Evolutionary conservation across 2,888 invertebrate species (phyloP).

Genomic region (Tenthredo livida): DNA sequence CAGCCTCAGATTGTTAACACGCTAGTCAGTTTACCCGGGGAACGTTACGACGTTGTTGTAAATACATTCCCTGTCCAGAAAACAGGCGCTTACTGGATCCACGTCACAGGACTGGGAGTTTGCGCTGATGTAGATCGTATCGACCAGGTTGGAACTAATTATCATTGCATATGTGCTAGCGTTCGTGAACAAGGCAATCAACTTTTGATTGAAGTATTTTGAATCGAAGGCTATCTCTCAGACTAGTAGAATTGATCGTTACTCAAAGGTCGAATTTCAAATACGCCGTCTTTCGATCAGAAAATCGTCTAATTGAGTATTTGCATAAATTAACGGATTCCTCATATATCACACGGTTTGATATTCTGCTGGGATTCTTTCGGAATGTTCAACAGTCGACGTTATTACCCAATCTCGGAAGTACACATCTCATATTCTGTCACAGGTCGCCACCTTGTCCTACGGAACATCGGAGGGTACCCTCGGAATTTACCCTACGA

Average conservation of each 20-base stretch:
- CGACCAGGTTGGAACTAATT: not conserved
- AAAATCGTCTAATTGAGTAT: not conserved
- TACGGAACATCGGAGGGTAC: constrained; percentile 17
- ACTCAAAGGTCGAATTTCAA: not conserved
- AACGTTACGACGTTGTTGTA: constrained; percentile 79
- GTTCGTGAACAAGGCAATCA: not conserved
- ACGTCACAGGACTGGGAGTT: constrained; percentile 70
- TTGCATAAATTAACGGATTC: not conserved
- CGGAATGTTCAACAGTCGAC: not conserved
- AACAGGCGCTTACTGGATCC: constrained; percentile 34
- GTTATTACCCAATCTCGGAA: not conserved
- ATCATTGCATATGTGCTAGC: not conserved
- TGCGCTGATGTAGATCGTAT: constrained; percentile 19
- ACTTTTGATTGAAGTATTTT: not conserved
- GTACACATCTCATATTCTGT: not conserved
- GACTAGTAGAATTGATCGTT: not conserved
- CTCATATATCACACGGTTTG: not conserved
- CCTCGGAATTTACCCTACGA: constrained; percentile 18
- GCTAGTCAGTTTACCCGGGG: constrained; percentile 76
- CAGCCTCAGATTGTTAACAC: constrained; percentile 67
- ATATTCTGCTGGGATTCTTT: not conserved
- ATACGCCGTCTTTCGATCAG: not conserved
- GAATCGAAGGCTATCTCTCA: not conserved
- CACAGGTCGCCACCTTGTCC: constrained; percentile 29
- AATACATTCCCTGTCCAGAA: constrained; percentile 73